Evolutionary conservation across 1,140 invertebrate genomes (phyloP), one percentile per base, ranked within the genome.

Genomic region (Eumeta japonica): DNA sequence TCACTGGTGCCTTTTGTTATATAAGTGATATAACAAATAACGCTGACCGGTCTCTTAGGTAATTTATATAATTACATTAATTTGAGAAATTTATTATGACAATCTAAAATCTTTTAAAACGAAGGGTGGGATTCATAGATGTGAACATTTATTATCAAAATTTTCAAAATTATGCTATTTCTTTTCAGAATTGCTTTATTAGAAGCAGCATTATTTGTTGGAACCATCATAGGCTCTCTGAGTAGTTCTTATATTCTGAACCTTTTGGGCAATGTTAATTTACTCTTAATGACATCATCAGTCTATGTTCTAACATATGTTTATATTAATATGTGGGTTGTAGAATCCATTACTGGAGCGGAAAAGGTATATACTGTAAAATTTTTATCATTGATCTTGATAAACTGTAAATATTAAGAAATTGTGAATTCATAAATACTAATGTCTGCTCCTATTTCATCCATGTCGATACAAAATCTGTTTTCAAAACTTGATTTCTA

Each of bases 1-100:
- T 83, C 16, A 76, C 82, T 40, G 80, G 79, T 2, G 71, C 78
- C 12, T 78, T 79, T 29, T 83, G 82, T 51, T 85, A 83, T 39
- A 70, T 84, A 18, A 77, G 79, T 35, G 84, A 86, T 49, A 77
- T 84, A 30, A 81, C 81, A 1, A 58, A 73, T 37, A 64, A 58
- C 18, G 64, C 79, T 18, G 75, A 77, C 10, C 63, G 82, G 54
- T 76, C 80, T 10, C 75, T 67, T 38, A 67, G 66, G 63, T 71
- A n/a, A 62, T 55, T 30, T 16, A 38, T 4, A 12, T 17, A 17
- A 29, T 34, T 34, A 43, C 35, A 10, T n/a, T n/a, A n/a, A n/a
- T n/a, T n/a, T n/a, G n/a, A n/a, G n/a, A n/a, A n/a, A n/a, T n/a
- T 24, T 24, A n/a, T n/a, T n/a, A n/a, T n/a, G n/a, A n/a, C n/a